These are phyloP conservation scores for Eucidaris tribuloides DNA, from an alignment of 35 echinoderm and acorn worm genomes.

Conservation along the genomic window DNA sequence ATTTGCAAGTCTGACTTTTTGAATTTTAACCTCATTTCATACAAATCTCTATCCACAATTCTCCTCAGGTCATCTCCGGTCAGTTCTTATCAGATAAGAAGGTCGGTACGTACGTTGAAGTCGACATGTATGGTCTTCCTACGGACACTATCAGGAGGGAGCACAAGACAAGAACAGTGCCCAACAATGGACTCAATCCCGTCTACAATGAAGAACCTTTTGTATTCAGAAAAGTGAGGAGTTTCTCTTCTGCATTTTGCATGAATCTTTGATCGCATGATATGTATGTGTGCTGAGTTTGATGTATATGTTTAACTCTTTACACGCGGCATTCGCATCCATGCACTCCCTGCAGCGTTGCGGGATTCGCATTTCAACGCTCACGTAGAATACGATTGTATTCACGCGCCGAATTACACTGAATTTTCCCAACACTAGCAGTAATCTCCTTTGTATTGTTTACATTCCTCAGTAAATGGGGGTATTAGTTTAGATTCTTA, in stretches of 20 bases:
- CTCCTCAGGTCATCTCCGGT: slow-evolving; percentile 82
- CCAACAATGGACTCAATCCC: slow-evolving; percentile 95
- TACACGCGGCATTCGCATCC: too few species aligned
- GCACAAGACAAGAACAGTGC: slow-evolving; percentile 87
- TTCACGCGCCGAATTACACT: too few species aligned
- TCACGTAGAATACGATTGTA: too few species aligned
- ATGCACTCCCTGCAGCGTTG: too few species aligned
- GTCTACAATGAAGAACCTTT: slow-evolving; percentile 97
- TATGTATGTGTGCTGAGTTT: not conserved
- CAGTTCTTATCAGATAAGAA: slow-evolving; percentile 98
- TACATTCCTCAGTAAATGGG: too few species aligned
- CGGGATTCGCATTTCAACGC: too few species aligned
- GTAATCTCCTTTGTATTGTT: too few species aligned
- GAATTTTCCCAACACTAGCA: too few species aligned
- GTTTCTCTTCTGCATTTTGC: not conserved
- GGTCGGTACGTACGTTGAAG: slow-evolving; percentile 94
- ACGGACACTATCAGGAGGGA: slow-evolving; percentile 95
- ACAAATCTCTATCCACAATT: not conserved
- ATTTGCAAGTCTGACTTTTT: too few species aligned
- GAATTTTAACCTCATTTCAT: not conserved
- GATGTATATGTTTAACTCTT: too few species aligned
- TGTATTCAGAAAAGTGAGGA: slow-evolving; percentile 94
- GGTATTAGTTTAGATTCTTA: too few species aligned
- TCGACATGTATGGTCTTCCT: slow-evolving; percentile 98
- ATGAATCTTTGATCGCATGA: not conserved